Evolutionary conservation across 2,888 invertebrate genomes (phyloP).

Genomic region (Papilio gigon): DNA sequence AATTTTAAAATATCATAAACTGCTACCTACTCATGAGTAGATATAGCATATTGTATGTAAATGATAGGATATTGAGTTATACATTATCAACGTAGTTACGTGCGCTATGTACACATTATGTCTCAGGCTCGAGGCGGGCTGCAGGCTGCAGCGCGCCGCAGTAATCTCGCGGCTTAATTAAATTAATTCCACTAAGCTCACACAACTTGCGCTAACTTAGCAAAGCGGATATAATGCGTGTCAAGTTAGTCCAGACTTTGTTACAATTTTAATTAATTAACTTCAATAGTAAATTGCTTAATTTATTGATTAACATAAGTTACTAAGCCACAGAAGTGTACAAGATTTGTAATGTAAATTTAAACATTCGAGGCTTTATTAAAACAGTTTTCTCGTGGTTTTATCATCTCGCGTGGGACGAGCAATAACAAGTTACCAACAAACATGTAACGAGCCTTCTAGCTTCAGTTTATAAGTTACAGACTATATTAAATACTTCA

Average conservation of each 20-base stretch:
- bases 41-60: background rate
- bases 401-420: background rate
- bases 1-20: too few species aligned
- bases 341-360: background rate
- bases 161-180: constrained; percentile 18
- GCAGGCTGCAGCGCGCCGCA: constrained; percentile 2
- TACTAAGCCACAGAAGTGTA: background rate
- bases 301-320: background rate
- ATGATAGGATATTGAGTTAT: background rate
- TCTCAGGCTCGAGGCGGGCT: background rate
- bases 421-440: background rate
- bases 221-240: constrained; percentile 1
- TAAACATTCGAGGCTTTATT: background rate
- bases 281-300: background rate
- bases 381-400: background rate
- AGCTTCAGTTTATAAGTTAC: background rate
- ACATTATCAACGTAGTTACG: background rate
- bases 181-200: constrained; percentile 23
- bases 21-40: too few species aligned
- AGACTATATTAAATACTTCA: background rate
- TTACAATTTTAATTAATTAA: constrained; percentile 10
- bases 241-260: constrained; percentile 15
- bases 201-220: constrained; percentile 16
- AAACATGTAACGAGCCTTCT: background rate
- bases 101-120: background rate